phyloP scores from a whole-genome alignment of 2,113 vertebrate genomes.

The Coptodon rendalli region DNA sequence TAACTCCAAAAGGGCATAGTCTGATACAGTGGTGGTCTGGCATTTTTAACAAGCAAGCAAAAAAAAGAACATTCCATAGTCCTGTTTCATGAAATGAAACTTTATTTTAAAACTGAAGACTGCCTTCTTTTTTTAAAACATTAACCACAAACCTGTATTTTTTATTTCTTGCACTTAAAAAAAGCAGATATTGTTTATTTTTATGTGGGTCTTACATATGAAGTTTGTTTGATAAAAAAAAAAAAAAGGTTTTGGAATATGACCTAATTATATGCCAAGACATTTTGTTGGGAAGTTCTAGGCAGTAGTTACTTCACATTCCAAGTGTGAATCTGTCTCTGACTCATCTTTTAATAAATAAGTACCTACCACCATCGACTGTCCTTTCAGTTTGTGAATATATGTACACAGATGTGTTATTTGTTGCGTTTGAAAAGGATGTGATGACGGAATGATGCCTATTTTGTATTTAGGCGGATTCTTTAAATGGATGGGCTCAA shows the following conservation, averaged over 20 bases:
- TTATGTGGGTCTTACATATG: constrained; percentile 78
- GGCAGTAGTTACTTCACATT: constrained; percentile 77
- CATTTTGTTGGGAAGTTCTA: constrained; percentile 64
- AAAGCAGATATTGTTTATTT: constrained; percentile 80
- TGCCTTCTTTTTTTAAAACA: constrained; percentile 77
- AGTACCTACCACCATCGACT: constrained; percentile 76
- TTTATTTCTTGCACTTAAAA: constrained; percentile 82
- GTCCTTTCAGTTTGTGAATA: constrained; percentile 75
- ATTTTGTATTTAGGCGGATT: constrained; percentile 62
- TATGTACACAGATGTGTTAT: constrained; percentile 67
- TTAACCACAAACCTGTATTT: constrained; percentile 77
- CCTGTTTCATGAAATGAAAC: constrained; percentile 80
- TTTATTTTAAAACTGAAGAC: constrained; percentile 75
- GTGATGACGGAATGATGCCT: constrained; percentile 66
- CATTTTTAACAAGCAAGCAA: constrained; percentile 65
- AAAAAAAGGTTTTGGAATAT: constrained; percentile 69
- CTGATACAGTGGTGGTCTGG: constrained; percentile 69
- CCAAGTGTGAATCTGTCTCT: constrained; percentile 76
- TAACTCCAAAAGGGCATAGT: constrained; percentile 60
- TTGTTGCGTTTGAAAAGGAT: constrained; percentile 61
- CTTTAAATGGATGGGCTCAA: constrained; percentile 61
- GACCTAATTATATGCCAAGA: constrained; percentile 70
- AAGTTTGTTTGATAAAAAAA: constrained; percentile 72
- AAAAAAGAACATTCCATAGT: constrained; percentile 78
- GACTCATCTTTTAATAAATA: constrained; percentile 83